These are phyloP conservation scores for Watsonalla binaria DNA, from an alignment of 2,888 invertebrate species.

Conservation along the genomic window DNA sequence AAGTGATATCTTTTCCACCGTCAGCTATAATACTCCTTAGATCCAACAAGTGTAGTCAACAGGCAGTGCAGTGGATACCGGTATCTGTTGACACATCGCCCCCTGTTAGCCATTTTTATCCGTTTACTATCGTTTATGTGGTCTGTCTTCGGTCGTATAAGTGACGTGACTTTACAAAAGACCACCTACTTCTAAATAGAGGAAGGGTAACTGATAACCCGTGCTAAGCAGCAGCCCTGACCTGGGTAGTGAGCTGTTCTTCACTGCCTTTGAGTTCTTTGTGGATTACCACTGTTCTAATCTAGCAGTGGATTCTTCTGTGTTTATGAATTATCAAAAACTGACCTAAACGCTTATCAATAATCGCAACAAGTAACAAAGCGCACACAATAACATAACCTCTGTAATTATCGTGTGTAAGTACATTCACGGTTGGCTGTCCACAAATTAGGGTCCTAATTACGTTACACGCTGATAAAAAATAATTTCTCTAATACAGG, in stretches of 20 bases:
- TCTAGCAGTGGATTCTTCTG: not conserved
- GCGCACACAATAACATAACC: conserved; percentile 44
- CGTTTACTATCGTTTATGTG: conserved; percentile 38
- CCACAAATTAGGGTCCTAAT: conserved; percentile 61
- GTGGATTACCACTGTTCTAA: not conserved
- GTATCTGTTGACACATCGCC: conserved; percentile 42
- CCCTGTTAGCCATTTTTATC: conserved; percentile 30
- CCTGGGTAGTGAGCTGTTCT: too few relatives aligned
- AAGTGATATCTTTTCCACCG: too few relatives aligned
- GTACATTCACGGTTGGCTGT: conserved; percentile 45
- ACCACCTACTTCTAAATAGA: too few relatives aligned
- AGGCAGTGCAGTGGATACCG: conserved; percentile 30
- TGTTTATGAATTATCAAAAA: conserved; percentile 15
- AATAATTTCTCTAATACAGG: conserved; percentile 46
- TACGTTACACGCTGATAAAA: conserved; percentile 52
- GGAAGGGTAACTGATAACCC: too few relatives aligned
- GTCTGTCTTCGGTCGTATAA: conserved; percentile 5
- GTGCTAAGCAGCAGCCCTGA: too few relatives aligned
- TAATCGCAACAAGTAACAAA: conserved; percentile 21
- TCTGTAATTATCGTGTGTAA: conserved; percentile 33
- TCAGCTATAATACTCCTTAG: not conserved
- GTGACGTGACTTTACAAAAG: too few relatives aligned
- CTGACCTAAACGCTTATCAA: conserved; percentile 30
- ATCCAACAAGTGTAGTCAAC: conserved; percentile 13
- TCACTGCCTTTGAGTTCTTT: too few relatives aligned